Percentiles rank a stretch among this genome's conserved stretches.
These are phyloP conservation scores for Myotis brandtii DNA, from an alignment of 2,113 vertebrate genomes.

Conservation along the genomic window DNA sequence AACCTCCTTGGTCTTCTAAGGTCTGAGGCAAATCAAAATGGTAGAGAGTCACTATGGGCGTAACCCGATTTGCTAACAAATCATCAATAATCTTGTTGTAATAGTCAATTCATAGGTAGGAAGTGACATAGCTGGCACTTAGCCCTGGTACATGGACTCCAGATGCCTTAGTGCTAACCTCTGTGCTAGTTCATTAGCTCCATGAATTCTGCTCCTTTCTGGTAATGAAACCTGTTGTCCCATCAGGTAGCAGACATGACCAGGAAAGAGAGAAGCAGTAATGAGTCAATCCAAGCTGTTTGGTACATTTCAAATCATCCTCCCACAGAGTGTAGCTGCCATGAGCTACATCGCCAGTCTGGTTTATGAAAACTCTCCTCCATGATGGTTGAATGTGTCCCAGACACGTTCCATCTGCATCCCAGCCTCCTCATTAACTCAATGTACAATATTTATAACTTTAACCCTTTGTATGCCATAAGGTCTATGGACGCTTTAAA, in stretches of 20 bases:
- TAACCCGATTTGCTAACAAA: constrained; percentile 84
- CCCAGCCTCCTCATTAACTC: constrained; percentile 91
- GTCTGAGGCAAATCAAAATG: constrained; percentile 90
- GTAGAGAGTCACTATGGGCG: constrained; percentile 87
- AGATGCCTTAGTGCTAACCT: not conserved
- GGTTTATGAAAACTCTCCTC: constrained; percentile 93
- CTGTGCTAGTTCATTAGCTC: not conserved
- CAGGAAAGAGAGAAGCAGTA: constrained; percentile 97
- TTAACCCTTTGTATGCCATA: not conserved
- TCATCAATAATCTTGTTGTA: constrained; percentile 90
- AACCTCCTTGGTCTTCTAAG: constrained; percentile 88
- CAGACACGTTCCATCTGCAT: constrained; percentile 94
- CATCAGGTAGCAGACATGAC: constrained; percentile 96
- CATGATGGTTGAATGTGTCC: constrained; percentile 95
- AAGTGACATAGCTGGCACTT: not conserved
- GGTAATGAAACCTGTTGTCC: constrained; percentile 92
- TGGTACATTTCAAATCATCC: constrained; percentile 96
- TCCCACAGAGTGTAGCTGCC: constrained; percentile 96
- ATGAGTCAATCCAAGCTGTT: constrained; percentile 96
- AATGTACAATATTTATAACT: constrained; percentile 70
- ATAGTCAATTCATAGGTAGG: constrained; percentile 81
- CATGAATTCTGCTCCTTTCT: constrained; percentile 87
- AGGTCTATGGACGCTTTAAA: no score
- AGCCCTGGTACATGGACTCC: not conserved
- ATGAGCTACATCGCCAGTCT: constrained; percentile 94